Conservation (phyloP, 2,888 invertebrate species). For the Volucella inflata region DNA sequence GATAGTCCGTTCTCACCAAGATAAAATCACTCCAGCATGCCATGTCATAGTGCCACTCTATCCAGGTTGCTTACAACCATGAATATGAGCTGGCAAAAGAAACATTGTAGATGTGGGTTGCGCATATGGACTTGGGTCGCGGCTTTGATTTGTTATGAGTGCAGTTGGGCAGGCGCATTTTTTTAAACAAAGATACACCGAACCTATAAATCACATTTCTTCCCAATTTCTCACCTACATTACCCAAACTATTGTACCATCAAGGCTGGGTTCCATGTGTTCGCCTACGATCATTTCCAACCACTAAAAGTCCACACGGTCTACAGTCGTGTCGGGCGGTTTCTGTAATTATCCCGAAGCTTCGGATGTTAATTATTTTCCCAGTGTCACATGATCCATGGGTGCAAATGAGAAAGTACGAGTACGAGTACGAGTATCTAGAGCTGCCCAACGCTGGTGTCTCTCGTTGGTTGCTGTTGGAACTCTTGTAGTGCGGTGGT, state of each 20-base stretch:
- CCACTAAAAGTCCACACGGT: not conserved
- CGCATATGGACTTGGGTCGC: conserved; percentile 52
- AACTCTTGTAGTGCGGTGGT: not conserved
- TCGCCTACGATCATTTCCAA: conserved; percentile 1
- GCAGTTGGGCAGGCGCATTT: conserved; percentile 44
- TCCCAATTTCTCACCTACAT: conserved; percentile 52
- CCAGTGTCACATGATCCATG: conserved; percentile 62
- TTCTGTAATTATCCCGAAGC: conserved; percentile 63
- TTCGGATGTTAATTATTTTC: conserved; percentile 69
- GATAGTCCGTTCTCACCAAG: not conserved
- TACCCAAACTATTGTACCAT: conserved; percentile 43
- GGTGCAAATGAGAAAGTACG: conserved; percentile 14
- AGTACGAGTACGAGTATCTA: not conserved
- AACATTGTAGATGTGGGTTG: conserved; percentile 19
- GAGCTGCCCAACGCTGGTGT: not conserved
- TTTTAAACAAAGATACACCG: conserved; percentile 53
- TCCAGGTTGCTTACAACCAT: too few species aligned
- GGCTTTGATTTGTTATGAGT: conserved; percentile 66
- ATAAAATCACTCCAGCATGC: conserved; percentile 47
- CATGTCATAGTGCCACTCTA: conserved; percentile 24
- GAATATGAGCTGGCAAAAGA: too few species aligned
- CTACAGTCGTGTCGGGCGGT: conserved; percentile 2
- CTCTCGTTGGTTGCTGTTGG: too few species aligned
- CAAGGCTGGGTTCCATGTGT: not conserved
- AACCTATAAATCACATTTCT: conserved; percentile 67